Percentiles rank a stretch among this genome's conserved stretches.
These are phyloP conservation scores for Regulus satrapa DNA, from an alignment of 2,113 vertebrate species.

Conservation along the genomic window DNA sequence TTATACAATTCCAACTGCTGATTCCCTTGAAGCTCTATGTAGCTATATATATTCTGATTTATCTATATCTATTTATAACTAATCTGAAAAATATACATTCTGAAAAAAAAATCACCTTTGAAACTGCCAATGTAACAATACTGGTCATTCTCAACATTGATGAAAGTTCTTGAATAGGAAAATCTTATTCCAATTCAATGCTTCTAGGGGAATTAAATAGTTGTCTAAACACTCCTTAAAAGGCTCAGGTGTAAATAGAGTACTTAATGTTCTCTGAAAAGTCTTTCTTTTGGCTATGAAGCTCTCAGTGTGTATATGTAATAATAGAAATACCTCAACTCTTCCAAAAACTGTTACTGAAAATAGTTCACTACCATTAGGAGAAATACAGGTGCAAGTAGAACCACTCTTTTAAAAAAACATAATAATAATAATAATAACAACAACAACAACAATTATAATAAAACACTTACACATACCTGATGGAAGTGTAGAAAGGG, in stretches of 20 bases:
- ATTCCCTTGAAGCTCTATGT: neutral
- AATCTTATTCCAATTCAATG: neutral
- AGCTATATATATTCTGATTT: neutral
- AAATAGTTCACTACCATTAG: neutral
- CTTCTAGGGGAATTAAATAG: neutral
- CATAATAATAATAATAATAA: neutral
- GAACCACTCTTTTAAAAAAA: too few species aligned
- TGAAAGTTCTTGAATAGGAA: neutral
- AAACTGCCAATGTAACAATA: neutral
- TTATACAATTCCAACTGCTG: neutral
- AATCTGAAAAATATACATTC: neutral
- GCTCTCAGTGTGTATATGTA: neutral
- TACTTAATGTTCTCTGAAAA: neutral
- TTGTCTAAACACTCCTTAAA: neutral
- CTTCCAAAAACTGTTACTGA: neutral
- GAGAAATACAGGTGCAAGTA: neutral
- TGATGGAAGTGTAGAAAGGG: neutral
- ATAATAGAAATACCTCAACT: neutral
- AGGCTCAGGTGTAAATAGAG: neutral
- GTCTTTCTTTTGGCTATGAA: neutral
- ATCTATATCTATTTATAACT: neutral
- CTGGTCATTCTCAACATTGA: neutral
- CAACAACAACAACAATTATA: neutral
- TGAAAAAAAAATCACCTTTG: neutral
- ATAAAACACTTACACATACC: neutral